phyloP scores from a whole-genome alignment of 2,888 invertebrate species.

The Eulithis prunata region DNA sequence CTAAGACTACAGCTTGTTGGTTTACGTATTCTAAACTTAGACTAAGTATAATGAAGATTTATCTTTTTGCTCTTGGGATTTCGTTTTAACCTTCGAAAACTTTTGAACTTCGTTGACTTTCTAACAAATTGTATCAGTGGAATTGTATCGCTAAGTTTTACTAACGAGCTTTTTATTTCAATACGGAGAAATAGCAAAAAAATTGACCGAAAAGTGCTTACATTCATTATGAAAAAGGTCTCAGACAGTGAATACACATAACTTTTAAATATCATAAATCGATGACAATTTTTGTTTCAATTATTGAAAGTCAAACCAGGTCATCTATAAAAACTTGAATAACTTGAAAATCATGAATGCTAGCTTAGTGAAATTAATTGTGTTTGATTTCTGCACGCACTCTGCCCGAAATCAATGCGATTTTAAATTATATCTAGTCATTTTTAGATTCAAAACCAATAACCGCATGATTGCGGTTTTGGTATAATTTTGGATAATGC shows the following conservation, averaged over 20 bases:
- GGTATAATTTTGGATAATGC: constrained; percentile 20
- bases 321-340: no score
- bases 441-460: neutral
- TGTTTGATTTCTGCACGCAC: no score
- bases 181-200: neutral
- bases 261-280: no score
- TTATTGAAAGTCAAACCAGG: no score
- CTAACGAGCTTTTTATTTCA: neutral
- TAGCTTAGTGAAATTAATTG: no score
- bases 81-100: constrained; percentile 14
- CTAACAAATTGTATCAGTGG: constrained; percentile 5
- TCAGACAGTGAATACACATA: no score
- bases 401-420: no score
- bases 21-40: constrained; percentile 5
- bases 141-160: neutral
- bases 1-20: neutral
- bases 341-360: no score
- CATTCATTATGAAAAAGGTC: no score
- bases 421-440: no score
- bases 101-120: constrained; percentile 11
- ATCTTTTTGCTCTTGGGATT: constrained; percentile 4
- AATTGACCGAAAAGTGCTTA: no score
- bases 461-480: constrained; percentile 20
- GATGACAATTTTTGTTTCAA: no score
- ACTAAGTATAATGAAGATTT: constrained; percentile 10